A percentile compares a stretch with the other conserved stretches of the same genome.
Conservation (phyloP, 1,140 invertebrate genomes). For the Palaemon carinicauda region DNA sequence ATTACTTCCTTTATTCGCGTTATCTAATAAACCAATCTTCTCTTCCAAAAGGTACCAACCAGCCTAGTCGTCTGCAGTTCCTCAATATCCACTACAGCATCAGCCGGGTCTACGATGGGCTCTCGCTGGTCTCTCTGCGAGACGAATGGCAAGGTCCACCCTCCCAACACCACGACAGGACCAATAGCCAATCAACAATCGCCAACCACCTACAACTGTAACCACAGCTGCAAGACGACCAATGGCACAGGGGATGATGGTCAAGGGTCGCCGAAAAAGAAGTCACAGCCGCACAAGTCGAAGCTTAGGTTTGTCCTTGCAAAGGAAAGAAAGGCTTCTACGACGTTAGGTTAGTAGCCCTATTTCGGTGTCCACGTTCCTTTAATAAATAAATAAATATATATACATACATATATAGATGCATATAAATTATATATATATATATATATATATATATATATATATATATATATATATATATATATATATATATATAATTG, state of each 20-base stretch:
- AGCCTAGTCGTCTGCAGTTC: constrained; percentile 27
- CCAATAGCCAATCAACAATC: not conserved
- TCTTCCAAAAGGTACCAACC: constrained; percentile 16
- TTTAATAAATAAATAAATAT: not conserved
- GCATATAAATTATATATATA: not conserved
- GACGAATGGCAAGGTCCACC: constrained; percentile 42
- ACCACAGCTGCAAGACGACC: constrained; percentile 10
- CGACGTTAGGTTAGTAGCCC: constrained; percentile 16
- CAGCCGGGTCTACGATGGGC: constrained; percentile 30
- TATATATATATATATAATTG: not conserved
- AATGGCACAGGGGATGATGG: not conserved
- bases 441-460: not conserved
- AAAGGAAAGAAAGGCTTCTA: constrained; percentile 39
- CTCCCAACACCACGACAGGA: not conserved
- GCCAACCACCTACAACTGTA: not conserved
- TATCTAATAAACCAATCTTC: too few species aligned
- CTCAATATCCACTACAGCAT: constrained; percentile 31
- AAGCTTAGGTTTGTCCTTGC: constrained; percentile 40
- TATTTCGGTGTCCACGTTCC: not conserved
- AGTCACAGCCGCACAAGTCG: constrained; percentile 1
- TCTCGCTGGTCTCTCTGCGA: constrained; percentile 41
- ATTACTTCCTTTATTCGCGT: not conserved
- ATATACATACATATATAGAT: not conserved
- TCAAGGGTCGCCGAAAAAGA: not conserved
- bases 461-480: not conserved